Base-by-base conservation (phyloP, 2,113 vertebrate genomes). In the Tringa solitaria region DNA sequence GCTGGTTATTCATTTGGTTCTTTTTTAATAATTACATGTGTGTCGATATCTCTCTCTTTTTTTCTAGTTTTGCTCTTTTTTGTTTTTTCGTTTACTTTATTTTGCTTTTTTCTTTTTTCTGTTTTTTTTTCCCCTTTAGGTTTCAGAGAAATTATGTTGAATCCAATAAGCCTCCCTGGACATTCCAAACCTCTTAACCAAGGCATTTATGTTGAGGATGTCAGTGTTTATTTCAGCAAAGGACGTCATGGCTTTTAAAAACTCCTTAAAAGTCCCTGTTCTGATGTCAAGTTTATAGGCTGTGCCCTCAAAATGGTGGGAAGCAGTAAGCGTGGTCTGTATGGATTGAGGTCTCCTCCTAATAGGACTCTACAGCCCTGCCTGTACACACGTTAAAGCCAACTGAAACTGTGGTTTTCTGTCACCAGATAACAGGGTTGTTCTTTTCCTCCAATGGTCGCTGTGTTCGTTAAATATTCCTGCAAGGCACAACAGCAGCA, bases 141-240 rank as follows among this genome's bases (percentile, higher is more conserved):
- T 98, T 98, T 98, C 98, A 98, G 98, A 98, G 98, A 98, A 98
- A 98, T 98, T 98, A 98, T 98, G 98, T 98, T 98, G 98, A 98
- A 98, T 98, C 98, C 98, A 98, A 98, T 98, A 98, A 98, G 98
- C 98, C 98, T 98, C 98, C 98, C 98, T 61, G 98, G 98, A 98
- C 98, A 98, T 98, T 98, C 98, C 98, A 98, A 98, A 98, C 98
- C 98, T 98, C 98, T 98, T 98, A 98, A 98, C 98, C 98, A 98
- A 97, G 98, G 98, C 98, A 97, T 98, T 98, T 98, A 98, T 98
- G 98, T 98, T 98, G 98, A 98, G 97, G 98, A 98, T 98, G 98
- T 98, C 98, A 98, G 96, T 98, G 98, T 98, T 98, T 98, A 98
- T 98, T 98, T 98, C 98, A 98, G 98, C 98, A 98, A 98, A 98